Percentiles rank a stretch among this genome's conserved stretches.
These are phyloP conservation scores for Cyprinodon tularosa DNA, from an alignment of 2,113 vertebrate species.

Conservation along the genomic window DNA sequence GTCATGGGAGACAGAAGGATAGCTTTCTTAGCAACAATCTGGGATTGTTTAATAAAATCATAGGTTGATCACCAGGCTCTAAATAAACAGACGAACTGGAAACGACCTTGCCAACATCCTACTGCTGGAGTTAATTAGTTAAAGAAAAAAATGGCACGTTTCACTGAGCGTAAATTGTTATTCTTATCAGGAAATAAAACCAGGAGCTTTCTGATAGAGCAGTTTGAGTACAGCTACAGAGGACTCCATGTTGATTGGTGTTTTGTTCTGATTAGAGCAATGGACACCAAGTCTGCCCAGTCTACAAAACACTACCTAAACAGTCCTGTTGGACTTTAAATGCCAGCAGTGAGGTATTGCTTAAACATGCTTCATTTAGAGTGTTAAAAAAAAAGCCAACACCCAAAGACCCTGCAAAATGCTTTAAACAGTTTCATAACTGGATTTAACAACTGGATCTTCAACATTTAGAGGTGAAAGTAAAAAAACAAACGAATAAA, in stretches of 20 bases:
- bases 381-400: slow-evolving; percentile 21
- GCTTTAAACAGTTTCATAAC: too few species aligned
- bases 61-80: neutral
- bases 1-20: too few species aligned
- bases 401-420: neutral
- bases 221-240: neutral
- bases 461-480: too few species aligned
- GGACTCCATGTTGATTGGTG: neutral
- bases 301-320: slow-evolving; percentile 8
- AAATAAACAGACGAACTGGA: neutral
- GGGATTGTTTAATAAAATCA: neutral
- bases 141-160: neutral
- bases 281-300: neutral
- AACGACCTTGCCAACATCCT: neutral
- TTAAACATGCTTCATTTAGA: slow-evolving; percentile 11
- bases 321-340: slow-evolving; percentile 19
- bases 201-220: neutral
- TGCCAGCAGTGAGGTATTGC: neutral
- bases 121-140: neutral
- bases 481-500: too few species aligned
- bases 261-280: slow-evolving; percentile 8
- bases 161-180: neutral
- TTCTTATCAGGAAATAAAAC: neutral
- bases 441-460: too few species aligned
- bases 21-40: too few species aligned